Evolutionary conservation across 2,113 vertebrate species (phyloP), one percentile per base, ranked within the genome.

Genomic region (Archilochus colubris): DNA sequence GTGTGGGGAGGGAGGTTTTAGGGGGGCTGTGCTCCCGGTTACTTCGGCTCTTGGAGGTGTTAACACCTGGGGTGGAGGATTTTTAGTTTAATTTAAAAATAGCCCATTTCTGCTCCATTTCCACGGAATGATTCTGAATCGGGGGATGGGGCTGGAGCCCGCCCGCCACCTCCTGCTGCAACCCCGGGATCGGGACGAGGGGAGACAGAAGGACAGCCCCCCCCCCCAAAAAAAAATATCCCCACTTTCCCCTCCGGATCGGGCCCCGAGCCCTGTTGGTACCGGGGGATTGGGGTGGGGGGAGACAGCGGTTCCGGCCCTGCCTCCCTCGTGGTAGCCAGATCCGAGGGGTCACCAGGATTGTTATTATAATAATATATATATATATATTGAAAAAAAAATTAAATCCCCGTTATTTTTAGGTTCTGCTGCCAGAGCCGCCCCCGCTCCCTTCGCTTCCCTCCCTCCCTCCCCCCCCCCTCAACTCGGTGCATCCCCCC

Each of bases 131-230:
- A 83, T 6, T 63, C 67, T 6, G 23, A 62, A 9, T 23, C 6
- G 54, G 48, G 22, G 6, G 15, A 43, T 8, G 13, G 30, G 38
- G 38, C 9, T 40, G 38, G 31, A 55, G 28, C 28, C 28, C n/a
- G 27, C 43, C 15, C 59, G 17, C 43, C 36, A 17, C 51, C 51
- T 25, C 51, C 12, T 53, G 50, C 50, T 12, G 22, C 50, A 38
- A 14, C 38, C 6, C 20, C 12, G 16, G 19, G 6, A 5, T 19
- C 5, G 16, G 46, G 8, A 23, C 2, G 13, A 14, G 2, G 5
- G 6, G 11, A 24, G 14, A 10, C 27, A 11, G 33, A 10, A 17
- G 18, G 12, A 18, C 48, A 22, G 22, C 21, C 50, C 5, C 30
- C 72, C 64, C 14, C n/a, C 22, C 6, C 6, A 33, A 33, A 12